Conservation (phyloP, 2,888 invertebrate genomes). For the Polymixis flavicincta region DNA sequence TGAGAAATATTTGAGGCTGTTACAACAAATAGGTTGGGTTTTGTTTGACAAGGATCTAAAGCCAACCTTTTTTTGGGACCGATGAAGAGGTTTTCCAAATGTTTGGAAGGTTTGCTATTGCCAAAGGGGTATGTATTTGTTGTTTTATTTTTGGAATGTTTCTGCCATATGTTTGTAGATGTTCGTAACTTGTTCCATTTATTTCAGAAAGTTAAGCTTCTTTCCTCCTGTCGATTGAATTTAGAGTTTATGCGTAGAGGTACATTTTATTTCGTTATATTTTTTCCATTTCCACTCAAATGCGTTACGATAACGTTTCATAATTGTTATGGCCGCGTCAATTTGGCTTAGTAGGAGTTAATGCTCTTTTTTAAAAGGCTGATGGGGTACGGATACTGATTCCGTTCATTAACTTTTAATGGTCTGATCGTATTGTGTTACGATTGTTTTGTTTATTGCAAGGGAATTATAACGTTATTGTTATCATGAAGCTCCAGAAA, state of each 20-base stretch:
- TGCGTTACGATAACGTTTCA: conserved; percentile 23
- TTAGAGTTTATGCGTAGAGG: not conserved
- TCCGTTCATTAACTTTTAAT: conserved; percentile 39
- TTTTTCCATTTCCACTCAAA: conserved; percentile 30
- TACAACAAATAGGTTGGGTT: conserved; percentile 45
- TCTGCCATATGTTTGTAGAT: not conserved
- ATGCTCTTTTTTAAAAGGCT: conserved; percentile 17
- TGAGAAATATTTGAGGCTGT: conserved; percentile 41
- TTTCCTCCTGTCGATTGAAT: conserved; percentile 6
- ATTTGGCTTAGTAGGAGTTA: conserved; percentile 22
- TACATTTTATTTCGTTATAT: conserved; percentile 5
- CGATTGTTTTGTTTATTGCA: conserved; percentile 20
- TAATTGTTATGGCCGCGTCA: conserved; percentile 23
- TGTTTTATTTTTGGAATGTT: conserved; percentile 29
- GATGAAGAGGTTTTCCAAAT: conserved; percentile 45
- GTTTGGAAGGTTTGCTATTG: conserved; percentile 48
- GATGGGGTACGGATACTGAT: conserved; percentile 34
- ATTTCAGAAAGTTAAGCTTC: conserved; percentile 2
- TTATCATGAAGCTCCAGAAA: not conserved
- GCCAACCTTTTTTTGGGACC: conserved; percentile 56
- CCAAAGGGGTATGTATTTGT: conserved; percentile 36
- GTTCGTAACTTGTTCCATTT: not conserved
- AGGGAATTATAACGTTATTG: not conserved
- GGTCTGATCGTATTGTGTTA: conserved; percentile 28
- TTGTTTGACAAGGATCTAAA: conserved; percentile 60